Conservation (phyloP, 2,888 invertebrate species). For the Scaptomyza parva region DNA sequence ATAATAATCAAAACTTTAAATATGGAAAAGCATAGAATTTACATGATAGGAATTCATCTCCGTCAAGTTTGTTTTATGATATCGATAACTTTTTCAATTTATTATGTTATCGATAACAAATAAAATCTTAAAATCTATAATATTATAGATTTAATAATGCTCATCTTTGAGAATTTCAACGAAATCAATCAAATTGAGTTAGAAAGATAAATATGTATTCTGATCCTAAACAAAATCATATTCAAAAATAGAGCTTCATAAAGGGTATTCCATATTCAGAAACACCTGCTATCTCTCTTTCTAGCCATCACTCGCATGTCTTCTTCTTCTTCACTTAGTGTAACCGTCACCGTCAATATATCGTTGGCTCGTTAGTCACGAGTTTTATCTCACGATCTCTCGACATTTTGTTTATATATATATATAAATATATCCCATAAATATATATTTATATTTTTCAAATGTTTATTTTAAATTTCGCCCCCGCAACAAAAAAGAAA, state of each 20-base stretch:
- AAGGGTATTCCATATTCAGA: too few species aligned
- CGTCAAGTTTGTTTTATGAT: neutral
- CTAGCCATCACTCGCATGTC: too few species aligned
- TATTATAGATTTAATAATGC: too few species aligned
- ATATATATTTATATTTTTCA: slow-evolving; percentile 23
- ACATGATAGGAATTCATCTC: too few species aligned
- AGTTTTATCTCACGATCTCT: slow-evolving; percentile 45
- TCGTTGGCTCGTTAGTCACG: slow-evolving; percentile 71
- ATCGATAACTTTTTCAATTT: neutral
- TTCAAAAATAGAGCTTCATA: too few species aligned
- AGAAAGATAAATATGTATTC: too few species aligned
- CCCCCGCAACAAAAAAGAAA: slow-evolving; percentile 9
- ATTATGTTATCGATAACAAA: neutral
- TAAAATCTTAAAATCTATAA: neutral
- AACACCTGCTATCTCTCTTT: too few species aligned
- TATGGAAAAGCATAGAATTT: too few species aligned
- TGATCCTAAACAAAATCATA: too few species aligned
- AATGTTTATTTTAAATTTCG: slow-evolving; percentile 66
- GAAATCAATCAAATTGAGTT: neutral
- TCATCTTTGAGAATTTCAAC: too few species aligned
- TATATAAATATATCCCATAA: neutral
- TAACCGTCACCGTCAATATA: slow-evolving; percentile 36
- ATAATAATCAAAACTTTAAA: too few species aligned
- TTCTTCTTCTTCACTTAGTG: too few species aligned
- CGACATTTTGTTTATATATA: slow-evolving; percentile 37